These are phyloP conservation scores for Acipenser oxyrinchus DNA, from an alignment of 2,797 vertebrate genomes.

Conservation along the genomic window DNA sequence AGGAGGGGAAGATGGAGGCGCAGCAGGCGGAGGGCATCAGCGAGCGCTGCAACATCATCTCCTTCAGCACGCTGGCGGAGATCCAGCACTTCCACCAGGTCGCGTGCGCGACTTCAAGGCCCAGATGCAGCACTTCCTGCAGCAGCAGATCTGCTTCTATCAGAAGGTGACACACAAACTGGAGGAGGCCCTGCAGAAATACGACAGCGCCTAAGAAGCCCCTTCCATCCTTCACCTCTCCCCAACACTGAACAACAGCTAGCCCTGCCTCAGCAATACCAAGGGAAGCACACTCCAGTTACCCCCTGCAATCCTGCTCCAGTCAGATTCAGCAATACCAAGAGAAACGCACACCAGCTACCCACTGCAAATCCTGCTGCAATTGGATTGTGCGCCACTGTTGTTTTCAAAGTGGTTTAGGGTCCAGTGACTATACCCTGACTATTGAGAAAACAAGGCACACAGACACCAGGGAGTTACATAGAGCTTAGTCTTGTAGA, in stretches of 20 bases:
- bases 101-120: constrained; percentile 90
- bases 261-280: constrained; percentile 17
- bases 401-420: no score
- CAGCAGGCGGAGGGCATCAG: constrained; percentile 82
- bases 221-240: not conserved
- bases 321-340: no score
- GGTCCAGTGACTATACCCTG: no score
- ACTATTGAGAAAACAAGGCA: no score
- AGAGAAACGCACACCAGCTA: constrained; percentile 2
- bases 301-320: not conserved
- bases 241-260: not conserved
- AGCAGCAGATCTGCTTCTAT: constrained; percentile 92
- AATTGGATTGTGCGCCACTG: no score
- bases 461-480: no score
- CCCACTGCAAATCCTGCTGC: not conserved
- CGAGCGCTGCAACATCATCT: constrained; percentile 95
- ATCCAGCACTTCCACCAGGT: constrained; percentile 96
- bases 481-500: no score
- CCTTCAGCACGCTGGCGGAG: constrained; percentile 89
- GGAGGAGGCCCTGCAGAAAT: constrained; percentile 89
- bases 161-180: constrained; percentile 91
- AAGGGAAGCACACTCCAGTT: constrained; percentile 2
- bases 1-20: constrained; percentile 94
- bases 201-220: constrained; percentile 71
- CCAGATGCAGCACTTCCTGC: constrained; percentile 94